Conservation (phyloP, 2,797 vertebrate genomes). For the Mus caroli region DNA sequence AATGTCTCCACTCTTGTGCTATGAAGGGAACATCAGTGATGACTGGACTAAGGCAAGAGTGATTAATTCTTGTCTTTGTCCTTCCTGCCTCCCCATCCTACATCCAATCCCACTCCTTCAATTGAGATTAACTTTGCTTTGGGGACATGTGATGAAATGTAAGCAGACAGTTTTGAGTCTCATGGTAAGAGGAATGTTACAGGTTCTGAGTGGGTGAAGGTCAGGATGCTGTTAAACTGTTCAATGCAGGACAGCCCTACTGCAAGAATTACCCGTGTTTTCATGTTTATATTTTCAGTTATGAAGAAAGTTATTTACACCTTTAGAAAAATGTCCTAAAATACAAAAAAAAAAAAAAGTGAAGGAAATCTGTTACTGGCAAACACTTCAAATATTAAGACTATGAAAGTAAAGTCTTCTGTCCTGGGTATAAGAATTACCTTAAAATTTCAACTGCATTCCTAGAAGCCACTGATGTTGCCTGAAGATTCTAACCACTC, state of each 20-base stretch:
- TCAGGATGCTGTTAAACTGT: neutral
- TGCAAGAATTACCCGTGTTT: neutral
- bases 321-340: constrained; percentile 36
- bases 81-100: neutral
- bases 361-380: constrained; percentile 10
- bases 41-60: constrained; percentile 22
- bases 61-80: constrained; percentile 43
- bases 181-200: neutral
- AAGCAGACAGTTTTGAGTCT: neutral
- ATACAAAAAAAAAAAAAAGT: constrained; percentile 48
- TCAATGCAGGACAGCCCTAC: neutral
- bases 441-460: constrained; percentile 34
- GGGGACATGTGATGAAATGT: neutral
- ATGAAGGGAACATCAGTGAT: neutral
- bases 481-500: neutral
- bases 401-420: constrained; percentile 52
- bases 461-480: neutral
- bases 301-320: constrained; percentile 44
- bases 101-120: neutral
- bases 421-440: neutral
- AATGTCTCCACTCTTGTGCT: neutral
- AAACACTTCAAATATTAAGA: constrained; percentile 44
- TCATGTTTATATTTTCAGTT: neutral
- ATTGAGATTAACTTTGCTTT: neutral
- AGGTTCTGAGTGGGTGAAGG: neutral